Percentiles rank a stretch among this genome's conserved stretches.
Evolutionary conservation across 2,797 vertebrate genomes (phyloP).

Genomic region (Neostethus bicornis): DNA sequence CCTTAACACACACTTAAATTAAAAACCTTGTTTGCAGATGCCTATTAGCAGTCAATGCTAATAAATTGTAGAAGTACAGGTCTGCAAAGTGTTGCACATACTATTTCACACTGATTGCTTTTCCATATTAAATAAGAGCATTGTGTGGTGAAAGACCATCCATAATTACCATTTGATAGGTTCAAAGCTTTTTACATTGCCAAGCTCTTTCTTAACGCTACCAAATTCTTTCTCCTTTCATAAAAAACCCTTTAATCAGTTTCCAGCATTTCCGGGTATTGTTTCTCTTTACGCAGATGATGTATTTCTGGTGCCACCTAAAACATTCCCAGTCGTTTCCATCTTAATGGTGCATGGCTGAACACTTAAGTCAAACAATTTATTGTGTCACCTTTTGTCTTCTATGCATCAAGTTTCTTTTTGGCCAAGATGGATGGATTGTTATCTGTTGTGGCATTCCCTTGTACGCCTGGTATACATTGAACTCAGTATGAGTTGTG

Average conservation of each 20-base stretch:
- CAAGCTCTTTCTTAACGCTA: slow-evolving; percentile 2
- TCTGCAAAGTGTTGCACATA: slow-evolving; percentile 13
- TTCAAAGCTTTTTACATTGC: slow-evolving; percentile 12
- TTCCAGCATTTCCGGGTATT: background rate
- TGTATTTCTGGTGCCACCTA: background rate
- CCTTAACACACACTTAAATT: too few relatives aligned
- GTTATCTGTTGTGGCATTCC: background rate
- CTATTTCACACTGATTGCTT: slow-evolving; percentile 40
- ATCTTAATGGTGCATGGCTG: background rate
- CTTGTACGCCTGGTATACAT: background rate
- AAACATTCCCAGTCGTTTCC: background rate
- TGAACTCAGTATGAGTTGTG: background rate
- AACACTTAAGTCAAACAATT: too few relatives aligned
- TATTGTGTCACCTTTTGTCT: too few relatives aligned
- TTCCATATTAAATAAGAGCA: slow-evolving; percentile 40
- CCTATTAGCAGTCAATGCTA: background rate
- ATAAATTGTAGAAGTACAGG: slow-evolving; percentile 5
- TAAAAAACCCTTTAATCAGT: background rate
- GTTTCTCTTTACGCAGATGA: background rate
- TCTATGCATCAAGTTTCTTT: too few relatives aligned
- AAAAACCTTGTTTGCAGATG: too few relatives aligned
- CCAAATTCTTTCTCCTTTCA: background rate
- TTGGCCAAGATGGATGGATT: too few relatives aligned
- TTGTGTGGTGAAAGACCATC: slow-evolving; percentile 65
- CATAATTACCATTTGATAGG: slow-evolving; percentile 43